Evolutionary conservation across 2,797 vertebrate species (phyloP).

Genomic region (Vespertilio murinus): DNA sequence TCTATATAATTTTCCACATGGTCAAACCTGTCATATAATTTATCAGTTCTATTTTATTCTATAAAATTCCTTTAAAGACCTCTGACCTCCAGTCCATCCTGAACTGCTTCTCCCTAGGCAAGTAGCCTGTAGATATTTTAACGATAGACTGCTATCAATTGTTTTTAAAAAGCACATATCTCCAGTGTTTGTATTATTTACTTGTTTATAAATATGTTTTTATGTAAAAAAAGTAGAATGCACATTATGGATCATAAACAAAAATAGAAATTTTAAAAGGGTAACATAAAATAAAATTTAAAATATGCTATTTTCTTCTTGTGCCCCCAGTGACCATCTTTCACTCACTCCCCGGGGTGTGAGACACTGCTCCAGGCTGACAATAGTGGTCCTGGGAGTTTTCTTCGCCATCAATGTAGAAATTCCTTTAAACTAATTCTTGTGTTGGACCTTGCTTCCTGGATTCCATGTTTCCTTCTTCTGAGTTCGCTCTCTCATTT

Average conservation of each 20-base stretch:
- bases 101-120: background rate
- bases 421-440: background rate
- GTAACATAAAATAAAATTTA: background rate
- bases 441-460: background rate
- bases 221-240: background rate
- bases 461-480: background rate
- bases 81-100: background rate
- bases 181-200: constrained; percentile 18
- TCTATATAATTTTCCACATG: constrained; percentile 41
- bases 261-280: background rate
- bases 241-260: background rate
- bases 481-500: background rate
- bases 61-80: background rate
- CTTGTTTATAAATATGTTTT: constrained; percentile 46
- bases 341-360: background rate
- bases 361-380: background rate
- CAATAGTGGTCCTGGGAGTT: background rate
- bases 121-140: background rate
- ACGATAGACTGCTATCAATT: background rate
- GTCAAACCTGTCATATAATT: constrained; percentile 36
- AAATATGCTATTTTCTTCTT: background rate
- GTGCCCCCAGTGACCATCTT: background rate
- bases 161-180: background rate
- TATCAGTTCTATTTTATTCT: constrained; percentile 52
- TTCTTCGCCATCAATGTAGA: background rate